phyloP scores from a whole-genome alignment of 2,888 invertebrate species.

The Diaphora mendica region DNA sequence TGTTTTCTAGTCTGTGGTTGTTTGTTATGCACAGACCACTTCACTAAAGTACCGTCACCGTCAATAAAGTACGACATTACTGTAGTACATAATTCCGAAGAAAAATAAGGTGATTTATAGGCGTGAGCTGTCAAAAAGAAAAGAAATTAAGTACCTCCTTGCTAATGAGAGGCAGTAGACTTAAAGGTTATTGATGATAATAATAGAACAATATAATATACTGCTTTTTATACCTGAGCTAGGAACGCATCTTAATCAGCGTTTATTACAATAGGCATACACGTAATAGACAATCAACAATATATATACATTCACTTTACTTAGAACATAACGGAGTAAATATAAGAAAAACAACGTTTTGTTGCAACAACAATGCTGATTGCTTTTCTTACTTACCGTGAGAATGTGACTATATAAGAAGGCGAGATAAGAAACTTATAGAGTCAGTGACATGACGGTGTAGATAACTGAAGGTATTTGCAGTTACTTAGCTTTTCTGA shows the following conservation, averaged over 20 bases:
- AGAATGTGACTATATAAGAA: slow-evolving; percentile 35
- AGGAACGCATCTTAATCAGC: neutral
- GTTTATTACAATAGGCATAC: neutral
- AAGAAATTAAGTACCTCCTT: no score
- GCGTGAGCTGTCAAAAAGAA: no score
- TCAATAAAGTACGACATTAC: no score
- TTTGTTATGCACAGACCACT: no score
- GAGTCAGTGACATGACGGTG: slow-evolving; percentile 20
- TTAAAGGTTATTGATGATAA: no score
- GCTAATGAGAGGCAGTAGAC: no score
- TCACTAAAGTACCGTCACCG: no score
- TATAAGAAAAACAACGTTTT: slow-evolving; percentile 30
- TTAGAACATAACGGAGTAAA: neutral
- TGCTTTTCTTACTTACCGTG: slow-evolving; percentile 44
- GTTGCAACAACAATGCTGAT: slow-evolving; percentile 41
- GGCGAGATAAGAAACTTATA: slow-evolving; percentile 31
- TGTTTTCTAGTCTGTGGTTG: no score
- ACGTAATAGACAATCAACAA: neutral
- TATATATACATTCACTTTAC: neutral
- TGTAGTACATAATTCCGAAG: no score
- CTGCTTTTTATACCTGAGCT: neutral
- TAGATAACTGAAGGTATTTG: slow-evolving; percentile 15
- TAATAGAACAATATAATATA: no score
- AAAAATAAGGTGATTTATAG: no score
- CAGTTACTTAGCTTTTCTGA: slow-evolving; percentile 12